phyloP scores from a whole-genome alignment of 2,113 vertebrate species.

The Lamprotornis superbus region DNA sequence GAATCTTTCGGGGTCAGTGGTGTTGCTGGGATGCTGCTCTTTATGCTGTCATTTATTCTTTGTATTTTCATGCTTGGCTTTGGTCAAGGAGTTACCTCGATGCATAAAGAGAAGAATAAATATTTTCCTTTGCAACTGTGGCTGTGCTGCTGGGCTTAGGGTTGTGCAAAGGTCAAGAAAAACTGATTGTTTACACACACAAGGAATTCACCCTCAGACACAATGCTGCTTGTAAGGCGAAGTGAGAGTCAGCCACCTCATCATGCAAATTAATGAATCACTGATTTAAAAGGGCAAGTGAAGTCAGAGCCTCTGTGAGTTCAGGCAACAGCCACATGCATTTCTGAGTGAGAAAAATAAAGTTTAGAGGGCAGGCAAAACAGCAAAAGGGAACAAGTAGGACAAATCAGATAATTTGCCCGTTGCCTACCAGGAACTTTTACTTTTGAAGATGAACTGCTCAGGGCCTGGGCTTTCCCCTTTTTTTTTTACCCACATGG shows the following conservation, averaged over 20 bases:
- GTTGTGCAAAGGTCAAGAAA: conserved; percentile 17
- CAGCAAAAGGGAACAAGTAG: neutral
- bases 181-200: neutral
- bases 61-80: neutral
- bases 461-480: neutral
- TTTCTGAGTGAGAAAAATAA: neutral
- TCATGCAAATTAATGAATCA: conserved; percentile 5
- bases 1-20: neutral
- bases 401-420: neutral
- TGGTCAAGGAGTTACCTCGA: neutral
- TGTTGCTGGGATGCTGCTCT: conserved; percentile 41
- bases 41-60: neutral
- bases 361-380: neutral
- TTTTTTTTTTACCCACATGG: neutral
- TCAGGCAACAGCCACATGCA: neutral
- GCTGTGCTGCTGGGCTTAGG: neutral
- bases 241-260: neutral
- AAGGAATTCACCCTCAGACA: conserved; percentile 31
- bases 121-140: conserved; percentile 1
- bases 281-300: conserved; percentile 4
- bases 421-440: neutral
- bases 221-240: conserved; percentile 19
- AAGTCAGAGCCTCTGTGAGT: neutral
- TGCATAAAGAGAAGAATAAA: neutral
- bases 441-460: neutral